Conservation (phyloP, 1,140 invertebrate genomes). For the Trachymyrmex septentrionalis region DNA sequence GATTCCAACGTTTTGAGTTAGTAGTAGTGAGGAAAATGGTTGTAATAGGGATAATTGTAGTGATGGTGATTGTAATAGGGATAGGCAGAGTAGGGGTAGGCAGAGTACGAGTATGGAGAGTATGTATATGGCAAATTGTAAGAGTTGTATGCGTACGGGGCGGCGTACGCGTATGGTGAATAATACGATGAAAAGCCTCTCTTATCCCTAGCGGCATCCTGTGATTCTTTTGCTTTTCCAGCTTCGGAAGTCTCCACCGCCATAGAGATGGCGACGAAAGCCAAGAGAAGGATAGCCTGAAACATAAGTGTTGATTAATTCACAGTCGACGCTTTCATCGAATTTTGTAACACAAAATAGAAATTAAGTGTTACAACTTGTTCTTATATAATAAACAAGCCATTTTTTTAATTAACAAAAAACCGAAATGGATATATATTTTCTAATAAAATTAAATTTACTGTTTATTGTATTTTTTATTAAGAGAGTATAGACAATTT, state of each 20-base stretch:
- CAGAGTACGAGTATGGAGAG: slow-evolving; percentile 68
- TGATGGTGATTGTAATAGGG: slow-evolving; percentile 69
- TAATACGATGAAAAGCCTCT: slow-evolving; percentile 71
- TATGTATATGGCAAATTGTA: slow-evolving; percentile 55
- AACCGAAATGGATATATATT: neutral
- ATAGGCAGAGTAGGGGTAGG: slow-evolving; percentile 74
- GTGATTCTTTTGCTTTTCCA: neutral
- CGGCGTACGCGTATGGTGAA: slow-evolving; percentile 73
- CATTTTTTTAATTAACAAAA: neutral
- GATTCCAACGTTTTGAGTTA: slow-evolving; percentile 15
- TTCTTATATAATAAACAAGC: neutral
- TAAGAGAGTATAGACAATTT: neutral
- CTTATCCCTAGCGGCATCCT: slow-evolving; percentile 74
- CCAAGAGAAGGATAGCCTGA: slow-evolving; percentile 78
- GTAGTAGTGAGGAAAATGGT: slow-evolving; percentile 57
- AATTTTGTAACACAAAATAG: neutral
- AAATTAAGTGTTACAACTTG: neutral
- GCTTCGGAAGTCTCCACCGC: slow-evolving; percentile 66
- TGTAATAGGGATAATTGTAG: slow-evolving; percentile 76
- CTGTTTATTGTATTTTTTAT: neutral
- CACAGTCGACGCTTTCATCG: neutral
- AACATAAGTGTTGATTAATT: neutral
- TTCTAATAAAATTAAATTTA: slow-evolving; percentile 10
- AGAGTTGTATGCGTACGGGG: slow-evolving; percentile 70
- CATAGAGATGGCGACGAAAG: slow-evolving; percentile 77